Evolutionary conservation across 2,888 invertebrate genomes (phyloP).

Genomic region (Apoda limacodes): DNA sequence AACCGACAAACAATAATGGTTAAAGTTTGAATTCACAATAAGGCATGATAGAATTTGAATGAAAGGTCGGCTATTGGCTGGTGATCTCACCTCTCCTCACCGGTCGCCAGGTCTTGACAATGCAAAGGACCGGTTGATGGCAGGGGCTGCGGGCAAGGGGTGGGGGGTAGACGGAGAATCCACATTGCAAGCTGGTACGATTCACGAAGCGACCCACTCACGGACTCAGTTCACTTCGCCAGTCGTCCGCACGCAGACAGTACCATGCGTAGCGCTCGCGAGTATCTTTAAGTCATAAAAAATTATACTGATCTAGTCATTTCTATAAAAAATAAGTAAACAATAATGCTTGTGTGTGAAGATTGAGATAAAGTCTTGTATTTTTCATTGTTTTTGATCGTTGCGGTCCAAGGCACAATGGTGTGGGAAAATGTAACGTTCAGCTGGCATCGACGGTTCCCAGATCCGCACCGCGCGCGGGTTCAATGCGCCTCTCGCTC

Average conservation of each 20-base stretch:
- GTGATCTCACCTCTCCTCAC: conserved; percentile 65
- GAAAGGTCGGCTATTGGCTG: conserved; percentile 40
- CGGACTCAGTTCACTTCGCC: conserved; percentile 44
- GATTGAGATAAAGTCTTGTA: conserved; percentile 37
- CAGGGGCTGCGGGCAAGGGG: conserved; percentile 36
- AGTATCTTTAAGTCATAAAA: too few relatives aligned
- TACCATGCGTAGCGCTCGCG: conserved; percentile 61
- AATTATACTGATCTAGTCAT: not conserved
- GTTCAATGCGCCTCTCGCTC: conserved; percentile 36
- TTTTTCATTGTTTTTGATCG: conserved; percentile 41
- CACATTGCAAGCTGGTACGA: conserved; percentile 54
- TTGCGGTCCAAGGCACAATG: conserved; percentile 68
- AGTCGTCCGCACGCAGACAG: conserved; percentile 54
- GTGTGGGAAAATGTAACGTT: conserved; percentile 73
- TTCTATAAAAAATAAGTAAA: too few relatives aligned
- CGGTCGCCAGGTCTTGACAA: conserved; percentile 65
- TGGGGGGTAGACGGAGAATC: conserved; percentile 41
- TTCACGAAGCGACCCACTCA: conserved; percentile 40
- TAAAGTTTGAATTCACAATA: too few relatives aligned
- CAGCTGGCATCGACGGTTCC: conserved; percentile 68
- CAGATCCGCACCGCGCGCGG: conserved; percentile 69
- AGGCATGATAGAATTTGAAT: conserved; percentile 38
- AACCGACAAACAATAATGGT: conserved; percentile 15
- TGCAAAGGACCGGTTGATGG: conserved; percentile 60
- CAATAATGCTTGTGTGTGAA: conserved; percentile 32